A percentile compares a stretch with the other conserved stretches of the same genome.
Evolutionary conservation across 2,888 invertebrate species (phyloP).

Genomic region (Gymnosoma rotundatum): DNA sequence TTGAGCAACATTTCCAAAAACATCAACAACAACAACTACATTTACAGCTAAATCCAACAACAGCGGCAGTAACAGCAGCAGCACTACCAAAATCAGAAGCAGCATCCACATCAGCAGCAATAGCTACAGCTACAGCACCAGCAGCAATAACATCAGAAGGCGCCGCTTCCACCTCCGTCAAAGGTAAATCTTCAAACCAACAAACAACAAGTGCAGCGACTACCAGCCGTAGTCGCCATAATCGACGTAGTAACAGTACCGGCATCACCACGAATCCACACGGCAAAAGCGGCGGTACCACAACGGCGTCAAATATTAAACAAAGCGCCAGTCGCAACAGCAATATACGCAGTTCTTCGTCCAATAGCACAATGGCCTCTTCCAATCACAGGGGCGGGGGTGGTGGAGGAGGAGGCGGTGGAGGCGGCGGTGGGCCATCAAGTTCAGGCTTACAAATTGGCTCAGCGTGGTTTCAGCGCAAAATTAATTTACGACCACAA

Average conservation of each 20-base stretch:
- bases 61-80: constrained; percentile 73
- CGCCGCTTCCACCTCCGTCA: constrained; percentile 59
- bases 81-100: constrained; percentile 74
- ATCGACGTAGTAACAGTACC: constrained; percentile 72
- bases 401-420: constrained; percentile 72
- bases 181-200: constrained; percentile 52
- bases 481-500: constrained; percentile 97
- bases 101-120: constrained; percentile 57
- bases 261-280: constrained; percentile 72
- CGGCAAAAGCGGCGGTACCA: constrained; percentile 74
- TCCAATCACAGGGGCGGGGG: constrained; percentile 82
- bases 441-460: constrained; percentile 94
- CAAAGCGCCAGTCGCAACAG: constrained; percentile 81
- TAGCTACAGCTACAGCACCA: constrained; percentile 66
- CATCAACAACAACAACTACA: constrained; percentile 69
- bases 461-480: constrained; percentile 99
- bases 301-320: constrained; percentile 77
- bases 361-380: constrained; percentile 83
- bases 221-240: constrained; percentile 70
- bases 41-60: constrained; percentile 72
- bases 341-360: constrained; percentile 82
- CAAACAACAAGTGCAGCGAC: constrained; percentile 53
- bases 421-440: constrained; percentile 75
- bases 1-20: constrained; percentile 74
- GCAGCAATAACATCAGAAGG: constrained; percentile 58